A percentile compares a stretch with the other conserved stretches of the same genome.
These are phyloP conservation scores for Sphaerophoria rueppellii DNA, from an alignment of 2,888 invertebrate species.

Conservation along the genomic window DNA sequence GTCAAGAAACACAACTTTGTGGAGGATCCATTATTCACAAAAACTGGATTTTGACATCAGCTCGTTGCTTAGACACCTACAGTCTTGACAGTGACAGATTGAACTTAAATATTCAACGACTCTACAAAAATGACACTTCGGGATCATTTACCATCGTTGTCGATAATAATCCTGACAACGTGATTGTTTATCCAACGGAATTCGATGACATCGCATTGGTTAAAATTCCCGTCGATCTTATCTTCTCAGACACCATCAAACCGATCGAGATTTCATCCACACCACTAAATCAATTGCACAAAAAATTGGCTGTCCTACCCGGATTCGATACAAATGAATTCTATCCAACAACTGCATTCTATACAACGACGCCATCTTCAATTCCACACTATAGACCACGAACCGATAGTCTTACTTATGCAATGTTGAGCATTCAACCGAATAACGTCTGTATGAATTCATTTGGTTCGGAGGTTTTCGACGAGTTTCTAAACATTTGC, in stretches of 20 bases:
- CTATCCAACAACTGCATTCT: too few relatives aligned
- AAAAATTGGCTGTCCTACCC: constrained; percentile 59
- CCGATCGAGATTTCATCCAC: constrained; percentile 2
- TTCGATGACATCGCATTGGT: constrained; percentile 68
- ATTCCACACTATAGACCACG: not conserved
- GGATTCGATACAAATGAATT: constrained; percentile 37
- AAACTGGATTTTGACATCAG: constrained; percentile 62
- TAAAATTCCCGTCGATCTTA: constrained; percentile 45
- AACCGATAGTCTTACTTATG: constrained; percentile 21
- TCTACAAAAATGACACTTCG: not conserved
- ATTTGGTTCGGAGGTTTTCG: constrained; percentile 10
- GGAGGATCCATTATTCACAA: constrained; percentile 65
- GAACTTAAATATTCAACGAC: constrained; percentile 36
- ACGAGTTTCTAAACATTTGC: constrained; percentile 64
- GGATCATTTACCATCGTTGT: constrained; percentile 39
- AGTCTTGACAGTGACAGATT: not conserved
- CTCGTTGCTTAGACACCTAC: constrained; percentile 34
- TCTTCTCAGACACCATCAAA: constrained; percentile 28
- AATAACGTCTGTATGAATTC: constrained; percentile 33
- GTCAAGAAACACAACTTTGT: not conserved
- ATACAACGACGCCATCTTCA: too few relatives aligned
- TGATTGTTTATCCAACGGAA: constrained; percentile 59
- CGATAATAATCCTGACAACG: constrained; percentile 3
- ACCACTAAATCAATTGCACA: not conserved
- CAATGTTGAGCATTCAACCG: constrained; percentile 43